Percentiles rank a stretch among this genome's conserved stretches.
Conservation (phyloP, 2,888 invertebrate genomes). For the Drosophila macrospina region DNA sequence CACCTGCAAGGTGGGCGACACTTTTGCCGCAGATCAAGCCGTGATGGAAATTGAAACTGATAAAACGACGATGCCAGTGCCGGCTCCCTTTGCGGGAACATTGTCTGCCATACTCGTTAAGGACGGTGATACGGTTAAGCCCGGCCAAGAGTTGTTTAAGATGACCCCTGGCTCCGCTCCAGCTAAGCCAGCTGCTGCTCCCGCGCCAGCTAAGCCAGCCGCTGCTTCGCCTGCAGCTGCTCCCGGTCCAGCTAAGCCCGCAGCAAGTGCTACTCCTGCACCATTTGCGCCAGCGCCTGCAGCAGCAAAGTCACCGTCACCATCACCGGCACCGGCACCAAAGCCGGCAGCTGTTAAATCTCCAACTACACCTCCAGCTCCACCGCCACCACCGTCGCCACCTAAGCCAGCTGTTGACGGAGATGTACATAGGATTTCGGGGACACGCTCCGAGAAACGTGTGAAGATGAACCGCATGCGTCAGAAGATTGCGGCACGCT, state of each 20-base stretch:
- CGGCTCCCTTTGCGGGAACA: conserved; percentile 93
- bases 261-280: conserved; percentile 85
- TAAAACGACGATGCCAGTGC: conserved; percentile 92
- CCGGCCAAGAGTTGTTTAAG: conserved; percentile 93
- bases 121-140: conserved; percentile 96
- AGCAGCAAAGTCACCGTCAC: background rate
- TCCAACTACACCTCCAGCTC: conserved; percentile 81
- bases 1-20: conserved; percentile 94
- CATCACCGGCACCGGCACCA: conserved; percentile 12
- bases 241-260: conserved; percentile 65
- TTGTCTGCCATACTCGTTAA: conserved; percentile 94
- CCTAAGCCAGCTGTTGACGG: conserved; percentile 85
- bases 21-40: conserved; percentile 95
- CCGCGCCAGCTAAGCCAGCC: conserved; percentile 71
- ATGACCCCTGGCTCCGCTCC: conserved; percentile 87
- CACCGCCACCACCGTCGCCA: conserved; percentile 85
- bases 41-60: conserved; percentile 99
- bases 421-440: conserved; percentile 88
- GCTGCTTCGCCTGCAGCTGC: conserved; percentile 84
- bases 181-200: conserved; percentile 85
- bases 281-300: conserved; percentile 85
- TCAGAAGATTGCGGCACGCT: conserved; percentile 95
- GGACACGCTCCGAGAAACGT: conserved; percentile 96
- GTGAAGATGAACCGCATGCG: conserved; percentile 99
- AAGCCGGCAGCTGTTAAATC: conserved; percentile 64